These are phyloP conservation scores for Ctenopoma multispine DNA, from an alignment of 2,797 vertebrate species.

Conservation along the genomic window DNA sequence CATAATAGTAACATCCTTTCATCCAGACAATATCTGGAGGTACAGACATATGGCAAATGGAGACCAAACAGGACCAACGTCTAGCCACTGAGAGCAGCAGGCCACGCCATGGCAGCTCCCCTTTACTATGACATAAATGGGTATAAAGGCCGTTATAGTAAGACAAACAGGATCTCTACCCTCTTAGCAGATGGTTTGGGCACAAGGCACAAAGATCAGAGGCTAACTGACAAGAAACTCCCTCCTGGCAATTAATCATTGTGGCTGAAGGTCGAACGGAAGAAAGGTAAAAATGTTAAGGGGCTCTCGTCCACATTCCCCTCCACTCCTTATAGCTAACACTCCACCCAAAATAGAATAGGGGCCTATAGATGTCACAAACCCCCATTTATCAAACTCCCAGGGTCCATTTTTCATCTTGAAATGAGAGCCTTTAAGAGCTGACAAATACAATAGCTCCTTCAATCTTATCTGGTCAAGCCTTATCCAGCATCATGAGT, in stretches of 20 bases:
- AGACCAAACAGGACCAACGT: conserved; percentile 65
- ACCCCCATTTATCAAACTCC: conserved; percentile 89
- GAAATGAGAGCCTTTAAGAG: conserved; percentile 87
- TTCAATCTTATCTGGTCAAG: conserved; percentile 85
- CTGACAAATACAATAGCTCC: conserved; percentile 86
- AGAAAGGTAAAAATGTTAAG: conserved; percentile 88
- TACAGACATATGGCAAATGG: conserved; percentile 9
- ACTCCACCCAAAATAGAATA: conserved; percentile 84
- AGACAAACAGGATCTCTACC: conserved; percentile 76
- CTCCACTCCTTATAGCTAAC: conserved; percentile 78
- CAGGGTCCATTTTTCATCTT: conserved; percentile 87
- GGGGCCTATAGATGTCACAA: conserved; percentile 84
- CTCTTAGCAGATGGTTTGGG: conserved; percentile 90
- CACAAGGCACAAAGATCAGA: conserved; percentile 88
- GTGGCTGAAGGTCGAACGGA: conserved; percentile 85
- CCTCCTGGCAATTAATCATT: conserved; percentile 91
- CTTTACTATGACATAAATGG: conserved; percentile 81
- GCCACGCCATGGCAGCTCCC: conserved; percentile 66
- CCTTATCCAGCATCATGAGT: conserved; percentile 74
- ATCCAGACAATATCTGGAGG: conserved; percentile 22
- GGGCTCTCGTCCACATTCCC: conserved; percentile 78
- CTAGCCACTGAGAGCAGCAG: conserved; percentile 67
- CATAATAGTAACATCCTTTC: conserved; percentile 38
- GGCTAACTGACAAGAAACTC: conserved; percentile 88
- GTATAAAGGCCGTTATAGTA: conserved; percentile 77